Base-by-base conservation (phyloP, 2,797 vertebrate genomes). In the Pipistrellus pygmaeus region DNA sequence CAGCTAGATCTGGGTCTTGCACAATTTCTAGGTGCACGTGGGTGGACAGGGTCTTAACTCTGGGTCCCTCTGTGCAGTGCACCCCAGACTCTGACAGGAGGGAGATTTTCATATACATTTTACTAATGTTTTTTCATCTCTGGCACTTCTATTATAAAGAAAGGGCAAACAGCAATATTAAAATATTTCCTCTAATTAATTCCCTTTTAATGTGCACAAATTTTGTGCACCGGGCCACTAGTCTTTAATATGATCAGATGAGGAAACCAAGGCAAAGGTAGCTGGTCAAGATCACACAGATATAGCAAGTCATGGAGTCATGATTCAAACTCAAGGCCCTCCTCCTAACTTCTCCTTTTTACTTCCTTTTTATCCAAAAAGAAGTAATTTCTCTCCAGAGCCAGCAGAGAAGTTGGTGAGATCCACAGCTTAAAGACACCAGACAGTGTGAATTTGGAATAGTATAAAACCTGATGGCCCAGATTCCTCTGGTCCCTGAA, bases 181-280 rank as follows among this genome's bases (percentile, higher is more conserved):
- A 55, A 55, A 23, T 55, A 55, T 55, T 55, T 55, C 53, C 53
- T 55, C 53, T 55, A 55, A 55, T 55, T 55, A 55, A 55, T 55
- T 55, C 53, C 53, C 21, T 55, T 55, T 55, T 55, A 55, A 23
- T 55, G 53, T 55, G 53, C 53, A 55, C 21, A 55, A 55, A 55
- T 55, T 23, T 55, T 55, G 53, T 55, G 53, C 53, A 55, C 53
- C 53, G 21, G 53, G 53, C 53, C 53, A 55, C 53, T 55, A 55
- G 53, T 55, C 25, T 18, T 41, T 55, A 27, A 55, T 62, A 69
- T 1, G 25, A 75, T 38, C 25, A 83, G 46, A 68, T 0, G 18
- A 86, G 71, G 62, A 94, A 93, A 95, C 8, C 0, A n/a, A 95
- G 72, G 77, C 55, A 66, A 75, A 91, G 30, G 44, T 30, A 73